Base-by-base conservation (phyloP, 2,113 vertebrate species). In the Phalacrocorax pelagicus region DNA sequence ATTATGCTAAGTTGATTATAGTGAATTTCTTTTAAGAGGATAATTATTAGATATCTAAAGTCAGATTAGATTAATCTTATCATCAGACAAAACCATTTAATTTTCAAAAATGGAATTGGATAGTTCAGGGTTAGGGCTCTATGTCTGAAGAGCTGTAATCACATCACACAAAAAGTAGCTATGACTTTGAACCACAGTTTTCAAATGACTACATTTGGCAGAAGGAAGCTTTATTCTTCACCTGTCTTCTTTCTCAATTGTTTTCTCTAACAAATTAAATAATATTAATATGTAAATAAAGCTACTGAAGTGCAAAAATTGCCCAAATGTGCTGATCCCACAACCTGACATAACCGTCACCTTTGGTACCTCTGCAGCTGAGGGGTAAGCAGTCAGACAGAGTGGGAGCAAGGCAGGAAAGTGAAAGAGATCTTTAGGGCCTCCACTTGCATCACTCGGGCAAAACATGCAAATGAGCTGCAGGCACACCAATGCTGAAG, bases 131-230 rank as follows among this genome's bases (percentile, higher is more conserved):
- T 94, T 96, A 96, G 83, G 55, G 65, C 51, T 95, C 79, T 82
- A 85, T 22, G 2, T 94, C 81, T 93, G 40, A 90, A 96, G 71
- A 95, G 49, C 73, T 92, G 58, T 71, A 72, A 92, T 82, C 21
- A 63, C 40, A 78, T 94, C 54, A 86, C 89, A 65, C 23, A 92
- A 91, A 80, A 98, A 92, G 86, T 46, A 67, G 49, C 24, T 73
- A 24, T 70, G 75, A 83, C 71, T 88, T 67, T 69, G 21, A 88
- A 34, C 15, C 29, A 9, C 15, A 36, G 6, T 73, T 92, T 96
- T 90, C 34, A 72, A 52, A 92, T 40, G 13, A 47, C 21, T 13
- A 61, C 63, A 75, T 70, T 69, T 89, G 44, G 16, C 52, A 70
- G 23, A 46, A 59, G 18, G 15, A 86, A 84, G 16, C 20, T 67